phyloP scores from a whole-genome alignment of 1,140 invertebrate species.

The Drosophila setifemur region DNA sequence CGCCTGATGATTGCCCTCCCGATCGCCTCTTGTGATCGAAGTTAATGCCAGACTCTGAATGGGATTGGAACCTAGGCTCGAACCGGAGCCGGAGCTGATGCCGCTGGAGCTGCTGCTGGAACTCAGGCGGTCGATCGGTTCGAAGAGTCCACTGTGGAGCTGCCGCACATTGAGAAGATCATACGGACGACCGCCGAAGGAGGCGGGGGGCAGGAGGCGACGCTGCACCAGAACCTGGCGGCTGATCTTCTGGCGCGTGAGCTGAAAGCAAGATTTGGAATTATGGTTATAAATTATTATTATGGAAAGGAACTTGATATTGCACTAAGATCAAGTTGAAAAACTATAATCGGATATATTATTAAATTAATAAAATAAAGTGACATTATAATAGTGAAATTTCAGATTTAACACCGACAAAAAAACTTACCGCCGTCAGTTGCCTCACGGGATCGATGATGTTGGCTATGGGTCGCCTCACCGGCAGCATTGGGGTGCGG shows the following conservation, averaged over 20 bases:
- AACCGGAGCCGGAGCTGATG: background rate
- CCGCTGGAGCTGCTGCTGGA: background rate
- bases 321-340: no score
- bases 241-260: slow-evolving; percentile 68
- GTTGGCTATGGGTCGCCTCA: slow-evolving; percentile 59
- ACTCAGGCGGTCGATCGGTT: slow-evolving; percentile 45
- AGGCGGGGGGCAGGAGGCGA: slow-evolving; percentile 52
- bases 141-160: slow-evolving; percentile 59
- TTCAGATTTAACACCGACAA: no score
- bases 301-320: background rate
- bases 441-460: slow-evolving; percentile 69
- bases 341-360: no score
- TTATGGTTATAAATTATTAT: background rate
- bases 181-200: slow-evolving; percentile 41
- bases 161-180: slow-evolving; percentile 57
- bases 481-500: slow-evolving; percentile 72
- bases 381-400: no score
- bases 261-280: slow-evolving; percentile 14
- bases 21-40: no score
- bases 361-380: no score
- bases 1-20: background rate
- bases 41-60: background rate
- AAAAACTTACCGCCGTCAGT: slow-evolving; percentile 50
- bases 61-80: background rate
- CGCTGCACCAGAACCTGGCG: slow-evolving; percentile 73